Conservation (phyloP, 1,140 invertebrate genomes). For the Microplitis mediator region DNA sequence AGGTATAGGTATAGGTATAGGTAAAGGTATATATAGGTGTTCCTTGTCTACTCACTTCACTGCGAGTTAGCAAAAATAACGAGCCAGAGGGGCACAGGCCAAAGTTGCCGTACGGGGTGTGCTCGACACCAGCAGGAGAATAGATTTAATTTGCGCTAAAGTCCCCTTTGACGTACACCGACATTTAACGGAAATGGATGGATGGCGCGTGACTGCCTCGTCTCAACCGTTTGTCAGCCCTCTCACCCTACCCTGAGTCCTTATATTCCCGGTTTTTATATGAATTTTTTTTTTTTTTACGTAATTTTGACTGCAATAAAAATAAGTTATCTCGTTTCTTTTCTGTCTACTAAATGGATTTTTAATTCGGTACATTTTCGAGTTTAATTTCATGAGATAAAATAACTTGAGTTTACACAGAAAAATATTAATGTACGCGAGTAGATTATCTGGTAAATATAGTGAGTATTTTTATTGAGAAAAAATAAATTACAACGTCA, state of each 20-base stretch:
- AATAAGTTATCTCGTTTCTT: no score
- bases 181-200: slow-evolving; percentile 46
- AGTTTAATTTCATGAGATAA: no score
- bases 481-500: no score
- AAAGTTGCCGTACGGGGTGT: neutral
- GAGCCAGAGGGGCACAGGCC: neutral
- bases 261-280: no score
- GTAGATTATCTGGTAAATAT: no score
- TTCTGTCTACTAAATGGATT: neutral
- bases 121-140: neutral
- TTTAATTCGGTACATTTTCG: no score
- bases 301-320: neutral
- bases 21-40: neutral
- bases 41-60: neutral
- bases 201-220: slow-evolving; percentile 46
- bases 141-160: slow-evolving; percentile 29
- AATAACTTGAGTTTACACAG: no score
- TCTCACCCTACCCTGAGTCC: neutral
- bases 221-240: slow-evolving; percentile 16
- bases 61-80: slow-evolving; percentile 12
- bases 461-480: no score
- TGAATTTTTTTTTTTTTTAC: no score
- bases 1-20: no score
- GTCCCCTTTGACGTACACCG: slow-evolving; percentile 24
- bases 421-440: no score